phyloP scores from a whole-genome alignment of 2,888 invertebrate species.

The Acleris emargana region DNA sequence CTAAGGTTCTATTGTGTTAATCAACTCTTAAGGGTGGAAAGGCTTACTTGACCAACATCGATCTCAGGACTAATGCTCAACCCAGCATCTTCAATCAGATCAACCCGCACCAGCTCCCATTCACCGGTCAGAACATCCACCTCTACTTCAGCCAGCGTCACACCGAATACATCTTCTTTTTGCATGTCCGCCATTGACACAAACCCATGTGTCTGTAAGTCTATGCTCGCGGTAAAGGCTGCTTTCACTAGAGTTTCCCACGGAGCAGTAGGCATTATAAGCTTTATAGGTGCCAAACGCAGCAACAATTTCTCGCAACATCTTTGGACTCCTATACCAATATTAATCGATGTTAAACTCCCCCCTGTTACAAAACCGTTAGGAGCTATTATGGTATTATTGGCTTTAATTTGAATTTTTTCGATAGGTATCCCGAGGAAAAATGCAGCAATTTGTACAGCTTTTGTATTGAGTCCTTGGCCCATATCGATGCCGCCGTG shows the following conservation, averaged over 20 bases:
- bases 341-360: constrained; percentile 86
- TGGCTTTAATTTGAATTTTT: constrained; percentile 85
- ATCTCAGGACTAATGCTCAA: constrained; percentile 86
- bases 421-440: constrained; percentile 85
- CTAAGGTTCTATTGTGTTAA: no score
- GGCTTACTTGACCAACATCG: constrained; percentile 86
- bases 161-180: constrained; percentile 77
- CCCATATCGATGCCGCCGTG: constrained; percentile 87
- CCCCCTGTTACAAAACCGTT: constrained; percentile 87
- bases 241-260: constrained; percentile 80
- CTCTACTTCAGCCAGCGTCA: constrained; percentile 86
- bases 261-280: constrained; percentile 67
- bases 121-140: constrained; percentile 90
- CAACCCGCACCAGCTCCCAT: constrained; percentile 84
- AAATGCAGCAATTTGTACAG: constrained; percentile 86
- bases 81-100: constrained; percentile 87
- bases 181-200: constrained; percentile 54
- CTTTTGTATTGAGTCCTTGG: constrained; percentile 89
- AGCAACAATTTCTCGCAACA: constrained; percentile 74
- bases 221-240: constrained; percentile 66
- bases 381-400: constrained; percentile 83
- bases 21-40: not conserved
- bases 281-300: constrained; percentile 71
- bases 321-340: constrained; percentile 80
- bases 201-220: constrained; percentile 62